These are phyloP conservation scores for Gouania willdenowi DNA, from an alignment of 2,797 vertebrate genomes.

Conservation along the genomic window DNA sequence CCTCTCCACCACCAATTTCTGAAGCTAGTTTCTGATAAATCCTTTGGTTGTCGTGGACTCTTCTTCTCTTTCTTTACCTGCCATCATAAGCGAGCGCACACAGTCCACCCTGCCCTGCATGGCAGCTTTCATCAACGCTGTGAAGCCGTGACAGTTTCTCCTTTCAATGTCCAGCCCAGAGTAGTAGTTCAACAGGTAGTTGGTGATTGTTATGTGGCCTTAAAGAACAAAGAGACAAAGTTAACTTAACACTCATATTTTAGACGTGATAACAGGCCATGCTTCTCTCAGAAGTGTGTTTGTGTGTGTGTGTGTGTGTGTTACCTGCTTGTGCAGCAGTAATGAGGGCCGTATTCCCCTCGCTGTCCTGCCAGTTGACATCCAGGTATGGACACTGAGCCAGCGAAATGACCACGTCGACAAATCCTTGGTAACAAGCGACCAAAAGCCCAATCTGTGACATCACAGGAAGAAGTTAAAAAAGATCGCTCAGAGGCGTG, in stretches of 20 bases:
- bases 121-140: constrained; percentile 93
- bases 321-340: constrained; percentile 93
- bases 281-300: no score
- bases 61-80: constrained; percentile 72
- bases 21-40: no score
- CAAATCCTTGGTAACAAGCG: constrained; percentile 93
- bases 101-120: constrained; percentile 92
- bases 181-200: constrained; percentile 94
- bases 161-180: constrained; percentile 87
- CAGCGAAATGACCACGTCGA: constrained; percentile 89
- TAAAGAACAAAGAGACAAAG: constrained; percentile 3
- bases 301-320: background rate
- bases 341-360: constrained; percentile 95
- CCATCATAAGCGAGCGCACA: constrained; percentile 88
- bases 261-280: no score
- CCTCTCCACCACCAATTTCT: no score
- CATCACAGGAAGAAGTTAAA: background rate
- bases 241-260: no score
- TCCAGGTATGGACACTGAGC: constrained; percentile 89
- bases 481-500: background rate
- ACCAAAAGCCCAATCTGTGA: constrained; percentile 87
- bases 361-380: constrained; percentile 96
- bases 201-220: constrained; percentile 93
- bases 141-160: constrained; percentile 91
- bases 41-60: no score